Evolutionary conservation across 1,140 invertebrate species (phyloP).

Genomic region (Drosophila sp.): DNA sequence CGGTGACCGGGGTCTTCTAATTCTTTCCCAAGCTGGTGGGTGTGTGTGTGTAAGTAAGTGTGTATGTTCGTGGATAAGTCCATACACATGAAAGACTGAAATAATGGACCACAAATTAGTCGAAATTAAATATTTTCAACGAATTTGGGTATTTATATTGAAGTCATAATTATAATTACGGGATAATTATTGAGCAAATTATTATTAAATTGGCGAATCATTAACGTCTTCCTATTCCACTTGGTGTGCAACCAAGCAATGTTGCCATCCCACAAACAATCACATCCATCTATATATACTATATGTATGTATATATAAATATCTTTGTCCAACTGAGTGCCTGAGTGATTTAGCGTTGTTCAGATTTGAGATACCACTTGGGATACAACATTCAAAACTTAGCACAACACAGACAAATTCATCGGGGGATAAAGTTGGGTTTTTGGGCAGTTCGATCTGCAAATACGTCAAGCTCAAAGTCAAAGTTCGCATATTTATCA

Average conservation of each 20-base stretch:
- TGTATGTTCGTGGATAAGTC: conserved; percentile 3
- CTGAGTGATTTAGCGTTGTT: too few species aligned
- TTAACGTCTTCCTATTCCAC: conserved; percentile 56
- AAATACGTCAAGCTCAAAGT: too few species aligned
- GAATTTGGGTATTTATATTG: conserved; percentile 56
- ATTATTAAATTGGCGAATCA: conserved; percentile 71
- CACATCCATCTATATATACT: background rate
- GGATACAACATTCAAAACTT: too few species aligned
- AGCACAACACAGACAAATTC: too few species aligned
- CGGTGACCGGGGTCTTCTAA: too few species aligned
- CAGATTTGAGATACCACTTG: too few species aligned
- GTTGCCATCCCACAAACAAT: background rate
- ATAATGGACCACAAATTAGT: conserved; percentile 42
- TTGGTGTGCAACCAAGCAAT: conserved; percentile 13
- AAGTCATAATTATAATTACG: conserved; percentile 50
- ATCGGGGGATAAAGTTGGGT: too few species aligned
- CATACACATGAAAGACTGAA: background rate
- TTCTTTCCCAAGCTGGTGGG: too few species aligned
- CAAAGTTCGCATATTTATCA: too few species aligned
- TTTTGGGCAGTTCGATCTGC: too few species aligned
- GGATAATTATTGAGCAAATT: conserved; percentile 70
- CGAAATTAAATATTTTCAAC: conserved; percentile 61
- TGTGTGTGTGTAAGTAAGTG: too few species aligned
- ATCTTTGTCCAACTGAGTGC: too few species aligned
- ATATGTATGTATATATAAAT: background rate